Evolutionary conservation across 2,888 invertebrate genomes (phyloP), one percentile per base, ranked within the genome.

Genomic region (Trichogramma dendrolimi): DNA sequence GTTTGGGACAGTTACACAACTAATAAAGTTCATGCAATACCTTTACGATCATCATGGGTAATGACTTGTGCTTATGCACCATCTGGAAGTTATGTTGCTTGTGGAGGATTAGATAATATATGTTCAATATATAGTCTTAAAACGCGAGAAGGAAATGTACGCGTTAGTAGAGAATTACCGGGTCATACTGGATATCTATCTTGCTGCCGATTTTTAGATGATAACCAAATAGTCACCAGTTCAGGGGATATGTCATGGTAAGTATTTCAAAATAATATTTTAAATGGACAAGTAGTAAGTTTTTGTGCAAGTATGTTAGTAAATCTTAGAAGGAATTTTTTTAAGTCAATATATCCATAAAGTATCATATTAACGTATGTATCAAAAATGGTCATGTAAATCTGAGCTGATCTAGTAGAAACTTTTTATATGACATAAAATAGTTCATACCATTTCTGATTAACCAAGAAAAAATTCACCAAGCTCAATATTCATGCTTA

Each of bases 21-120:
- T 78, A 99, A 99, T 85, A 99, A 99, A 89, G 91, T 97, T 80
- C 99, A 99, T 84, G 99, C 99, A 75, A 99, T 99, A 82, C 99
- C 99, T 75, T 86, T 99, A 80, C 92, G 99, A 79, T 98, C 98
- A 64, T 97, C 96, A 77, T 99, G 99, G 99, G 99, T 99, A 72
- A 99, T 99, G 99, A 99, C 99, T 71, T 99, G 99, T 86, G 98
- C 99, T 78, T 99, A 99, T 84, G 99, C 99, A 70, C 99, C 99
- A 67, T 96, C 96, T 67, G 98, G 99, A 75, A 96, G 94, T 78
- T 99, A 93, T 82, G 99, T 99, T 71, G 99, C 99, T 67, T 99
- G 99, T 85, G 99, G 99, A 73, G 99, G 99, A 67, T 87, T 99
- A 78, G 99, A 99, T 84, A 99, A 99, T 86, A 99, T 99, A 82